Conservation (phyloP, 2,113 vertebrate species). For the Perca flavescens region DNA sequence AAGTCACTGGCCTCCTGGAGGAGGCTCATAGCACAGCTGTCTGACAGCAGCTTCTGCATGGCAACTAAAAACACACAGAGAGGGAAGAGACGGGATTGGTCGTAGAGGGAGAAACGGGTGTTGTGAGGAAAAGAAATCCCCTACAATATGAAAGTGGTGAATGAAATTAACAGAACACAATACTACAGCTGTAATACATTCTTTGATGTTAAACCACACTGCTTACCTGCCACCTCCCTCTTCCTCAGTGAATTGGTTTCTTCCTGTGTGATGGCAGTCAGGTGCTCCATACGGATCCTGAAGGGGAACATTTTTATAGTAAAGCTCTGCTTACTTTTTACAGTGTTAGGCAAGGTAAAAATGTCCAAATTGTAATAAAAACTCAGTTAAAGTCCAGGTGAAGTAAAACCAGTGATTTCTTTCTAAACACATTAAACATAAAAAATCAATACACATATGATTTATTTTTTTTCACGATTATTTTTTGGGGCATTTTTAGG, state of each 20-base stretch:
- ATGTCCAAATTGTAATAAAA: not conserved
- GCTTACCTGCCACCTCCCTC: conserved; percentile 93
- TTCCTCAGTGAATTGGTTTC: conserved; percentile 90
- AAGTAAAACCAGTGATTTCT: too few relatives aligned
- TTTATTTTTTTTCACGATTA: too few relatives aligned
- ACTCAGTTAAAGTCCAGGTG: too few relatives aligned
- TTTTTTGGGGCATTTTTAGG: too few relatives aligned
- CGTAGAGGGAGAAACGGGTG: not conserved
- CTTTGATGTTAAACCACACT: not conserved
- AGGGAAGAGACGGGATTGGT: not conserved
- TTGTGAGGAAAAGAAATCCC: not conserved
- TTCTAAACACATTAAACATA: too few relatives aligned
- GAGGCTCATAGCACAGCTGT: conserved; percentile 88
- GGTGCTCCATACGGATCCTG: conserved; percentile 94
- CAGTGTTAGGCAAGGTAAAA: not conserved
- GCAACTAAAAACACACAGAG: conserved; percentile 84
- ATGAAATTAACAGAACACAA: not conserved
- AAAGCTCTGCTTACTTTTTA: not conserved
- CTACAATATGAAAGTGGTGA: not conserved
- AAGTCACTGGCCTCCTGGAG: conserved; percentile 89
- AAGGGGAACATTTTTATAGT: not conserved
- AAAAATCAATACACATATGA: too few relatives aligned
- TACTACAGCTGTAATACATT: not conserved
- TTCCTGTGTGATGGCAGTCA: conserved; percentile 95
- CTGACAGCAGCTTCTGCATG: conserved; percentile 95